Percentiles rank a stretch among this genome's conserved stretches.
These are phyloP conservation scores for Agrypnia vestita DNA, from an alignment of 1,140 invertebrate species.

Conservation along the genomic window DNA sequence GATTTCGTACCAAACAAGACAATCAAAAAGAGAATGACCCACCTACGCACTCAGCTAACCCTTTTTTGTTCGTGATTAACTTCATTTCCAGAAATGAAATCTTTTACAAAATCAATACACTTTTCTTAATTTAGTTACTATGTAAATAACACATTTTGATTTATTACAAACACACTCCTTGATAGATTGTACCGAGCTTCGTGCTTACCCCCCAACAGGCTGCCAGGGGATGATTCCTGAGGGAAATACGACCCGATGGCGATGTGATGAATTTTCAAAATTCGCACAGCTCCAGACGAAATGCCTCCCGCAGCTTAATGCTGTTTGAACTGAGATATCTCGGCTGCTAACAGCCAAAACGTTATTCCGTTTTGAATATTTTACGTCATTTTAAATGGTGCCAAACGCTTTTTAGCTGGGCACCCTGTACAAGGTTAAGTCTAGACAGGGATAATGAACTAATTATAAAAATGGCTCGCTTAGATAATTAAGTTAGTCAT, in stretches of 20 bases:
- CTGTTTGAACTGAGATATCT: conserved; percentile 26
- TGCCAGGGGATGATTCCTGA: background rate
- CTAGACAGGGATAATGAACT: too few species aligned
- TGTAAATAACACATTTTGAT: conserved; percentile 1
- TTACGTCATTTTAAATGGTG: background rate
- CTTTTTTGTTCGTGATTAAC: too few species aligned
- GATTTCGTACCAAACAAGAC: too few species aligned
- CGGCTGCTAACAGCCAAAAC: conserved; percentile 3
- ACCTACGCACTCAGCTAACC: too few species aligned
- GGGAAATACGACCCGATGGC: conserved; percentile 22
- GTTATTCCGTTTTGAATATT: conserved; percentile 32
- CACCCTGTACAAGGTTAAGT: background rate
- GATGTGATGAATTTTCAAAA: conserved; percentile 27
- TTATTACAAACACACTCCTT: background rate
- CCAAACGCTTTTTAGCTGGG: background rate
- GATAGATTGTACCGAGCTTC: background rate
- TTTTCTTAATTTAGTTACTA: background rate
- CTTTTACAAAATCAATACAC: too few species aligned
- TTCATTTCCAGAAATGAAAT: too few species aligned
- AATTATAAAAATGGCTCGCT: too few species aligned
- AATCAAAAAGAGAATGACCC: too few species aligned
- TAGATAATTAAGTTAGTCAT: too few species aligned
- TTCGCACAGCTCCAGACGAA: conserved; percentile 3
- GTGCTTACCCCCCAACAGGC: too few species aligned
- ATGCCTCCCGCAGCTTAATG: background rate